Conservation (phyloP, 2,888 invertebrate species). For the Diabrotica balteata region DNA sequence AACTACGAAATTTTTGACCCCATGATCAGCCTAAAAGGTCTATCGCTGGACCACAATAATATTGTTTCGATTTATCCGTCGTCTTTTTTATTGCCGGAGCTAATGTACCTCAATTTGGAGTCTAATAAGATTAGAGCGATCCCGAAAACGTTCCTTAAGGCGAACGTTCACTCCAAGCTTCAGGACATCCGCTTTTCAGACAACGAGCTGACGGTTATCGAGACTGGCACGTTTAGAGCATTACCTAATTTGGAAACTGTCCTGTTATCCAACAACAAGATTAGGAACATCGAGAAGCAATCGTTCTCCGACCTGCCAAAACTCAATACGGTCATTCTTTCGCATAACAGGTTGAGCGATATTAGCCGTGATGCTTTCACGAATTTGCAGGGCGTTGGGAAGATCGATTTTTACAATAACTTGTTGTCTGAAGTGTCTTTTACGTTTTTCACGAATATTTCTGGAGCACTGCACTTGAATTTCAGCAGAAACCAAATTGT, state of each 20-base stretch:
- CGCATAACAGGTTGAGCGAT: conserved; percentile 78
- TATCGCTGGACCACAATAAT: conserved; percentile 88
- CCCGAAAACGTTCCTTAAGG: conserved; percentile 72
- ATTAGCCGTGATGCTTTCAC: conserved; percentile 78
- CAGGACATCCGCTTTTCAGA: conserved; percentile 83
- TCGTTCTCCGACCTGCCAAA: conserved; percentile 81
- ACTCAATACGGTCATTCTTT: conserved; percentile 82
- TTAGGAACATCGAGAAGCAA: conserved; percentile 72
- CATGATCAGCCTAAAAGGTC: conserved; percentile 78
- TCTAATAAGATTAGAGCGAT: conserved; percentile 81
- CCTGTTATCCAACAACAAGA: conserved; percentile 80
- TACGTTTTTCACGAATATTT: conserved; percentile 73
- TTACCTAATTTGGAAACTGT: conserved; percentile 72
- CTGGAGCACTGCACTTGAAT: conserved; percentile 76
- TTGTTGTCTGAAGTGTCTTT: conserved; percentile 73
- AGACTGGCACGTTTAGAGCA: conserved; percentile 69
- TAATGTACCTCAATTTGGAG: conserved; percentile 85
- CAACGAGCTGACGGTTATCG: conserved; percentile 76
- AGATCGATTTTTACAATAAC: conserved; percentile 83
- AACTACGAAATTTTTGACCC: conserved; percentile 71
- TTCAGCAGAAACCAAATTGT: conserved; percentile 75
- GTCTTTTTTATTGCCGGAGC: conserved; percentile 73
- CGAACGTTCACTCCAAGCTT: conserved; percentile 69
- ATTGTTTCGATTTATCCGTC: conserved; percentile 75
- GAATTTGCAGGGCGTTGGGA: conserved; percentile 77